These are phyloP conservation scores for Terebella lapidaria DNA, from an alignment of 2,888 invertebrate species.

Conservation along the genomic window DNA sequence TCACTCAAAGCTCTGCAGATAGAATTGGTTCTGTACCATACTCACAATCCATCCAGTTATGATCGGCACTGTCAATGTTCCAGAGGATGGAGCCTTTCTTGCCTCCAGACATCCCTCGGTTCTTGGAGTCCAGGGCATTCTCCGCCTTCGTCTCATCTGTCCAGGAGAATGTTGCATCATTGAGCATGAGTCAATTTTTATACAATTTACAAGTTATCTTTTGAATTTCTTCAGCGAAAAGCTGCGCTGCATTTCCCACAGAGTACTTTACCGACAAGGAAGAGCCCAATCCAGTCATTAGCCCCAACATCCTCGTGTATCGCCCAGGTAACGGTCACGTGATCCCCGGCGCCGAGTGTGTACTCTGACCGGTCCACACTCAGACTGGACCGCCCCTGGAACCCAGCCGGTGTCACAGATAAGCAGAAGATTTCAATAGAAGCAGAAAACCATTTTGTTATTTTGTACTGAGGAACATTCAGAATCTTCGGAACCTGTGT, in stretches of 20 bases:
- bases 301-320: constrained; percentile 49
- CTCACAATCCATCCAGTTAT: constrained; percentile 47
- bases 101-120: constrained; percentile 46
- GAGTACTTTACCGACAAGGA: constrained; percentile 48
- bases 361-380: constrained; percentile 44
- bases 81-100: constrained; percentile 49
- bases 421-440: too few species aligned
- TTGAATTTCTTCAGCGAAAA: too few species aligned
- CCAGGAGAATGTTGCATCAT: constrained; percentile 10
- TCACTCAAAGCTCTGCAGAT: too few species aligned
- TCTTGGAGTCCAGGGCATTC: constrained; percentile 51
- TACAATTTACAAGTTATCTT: too few species aligned
- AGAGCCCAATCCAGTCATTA: constrained; percentile 55
- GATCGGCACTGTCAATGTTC: constrained; percentile 45
- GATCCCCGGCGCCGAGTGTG: constrained; percentile 32
- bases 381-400: constrained; percentile 38
- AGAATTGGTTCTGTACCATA: too few species aligned
- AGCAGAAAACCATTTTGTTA: too few species aligned
- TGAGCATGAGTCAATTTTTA: too few species aligned
- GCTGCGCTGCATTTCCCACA: too few species aligned
- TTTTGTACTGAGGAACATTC: too few species aligned
- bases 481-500: too few species aligned
- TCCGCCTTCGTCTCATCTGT: constrained; percentile 42
- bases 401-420: too few species aligned
- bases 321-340: constrained; percentile 50